Conservation (phyloP, 2,888 invertebrate species). For the Galeopsomyia nigrocyanea region DNA sequence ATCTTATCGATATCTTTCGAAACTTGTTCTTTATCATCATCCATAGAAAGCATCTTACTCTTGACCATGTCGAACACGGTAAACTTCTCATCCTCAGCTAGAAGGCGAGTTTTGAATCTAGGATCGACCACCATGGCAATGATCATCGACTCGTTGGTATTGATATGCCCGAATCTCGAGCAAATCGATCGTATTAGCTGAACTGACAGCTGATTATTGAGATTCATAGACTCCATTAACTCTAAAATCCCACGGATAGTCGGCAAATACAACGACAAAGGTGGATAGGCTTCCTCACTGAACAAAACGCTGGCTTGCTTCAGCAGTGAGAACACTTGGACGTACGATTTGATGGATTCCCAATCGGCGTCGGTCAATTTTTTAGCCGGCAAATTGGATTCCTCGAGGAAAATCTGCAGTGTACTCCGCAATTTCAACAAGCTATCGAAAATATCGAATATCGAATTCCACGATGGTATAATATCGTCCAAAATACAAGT, state of each 20-base stretch:
- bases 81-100: constrained; percentile 43
- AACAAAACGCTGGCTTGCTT: constrained; percentile 46
- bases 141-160: constrained; percentile 43
- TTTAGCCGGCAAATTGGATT: constrained; percentile 34
- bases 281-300: constrained; percentile 44
- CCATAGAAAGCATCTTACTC: constrained; percentile 33
- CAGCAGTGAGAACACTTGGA: constrained; percentile 43
- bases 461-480: constrained; percentile 47
- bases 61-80: constrained; percentile 45
- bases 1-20: constrained; percentile 18
- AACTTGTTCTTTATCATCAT: neutral
- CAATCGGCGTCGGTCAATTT: constrained; percentile 46
- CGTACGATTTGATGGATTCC: constrained; percentile 42
- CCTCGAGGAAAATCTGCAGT: constrained; percentile 33
- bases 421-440: constrained; percentile 42
- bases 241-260: constrained; percentile 45
- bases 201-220: constrained; percentile 34
- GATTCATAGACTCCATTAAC: constrained; percentile 43
- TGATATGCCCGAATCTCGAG: constrained; percentile 43
- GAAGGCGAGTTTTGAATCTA: constrained; percentile 46
- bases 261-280: constrained; percentile 45
- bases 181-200: constrained; percentile 41
- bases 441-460: constrained; percentile 47
- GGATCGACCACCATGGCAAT: constrained; percentile 49
- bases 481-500: constrained; percentile 38